Evolutionary conservation across 2,113 vertebrate species (phyloP).

Genomic region (Drymodes brunneopygia): DNA sequence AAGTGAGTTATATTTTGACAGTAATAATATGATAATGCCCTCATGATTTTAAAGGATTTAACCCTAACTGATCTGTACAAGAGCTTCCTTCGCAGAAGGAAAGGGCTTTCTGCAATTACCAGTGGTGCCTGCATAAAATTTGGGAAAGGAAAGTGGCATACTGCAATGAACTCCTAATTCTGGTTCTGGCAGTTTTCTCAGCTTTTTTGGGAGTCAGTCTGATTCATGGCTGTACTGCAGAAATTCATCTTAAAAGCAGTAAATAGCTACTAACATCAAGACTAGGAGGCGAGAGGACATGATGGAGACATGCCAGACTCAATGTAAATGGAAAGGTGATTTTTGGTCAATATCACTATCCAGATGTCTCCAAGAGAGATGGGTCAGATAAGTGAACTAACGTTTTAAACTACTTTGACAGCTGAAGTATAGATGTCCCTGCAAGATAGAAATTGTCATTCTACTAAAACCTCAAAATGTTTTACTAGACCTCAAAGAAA

Average conservation of each 20-base stretch:
- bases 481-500: not conserved
- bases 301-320: not conserved
- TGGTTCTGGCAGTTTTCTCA: not conserved
- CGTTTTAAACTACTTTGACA: not conserved
- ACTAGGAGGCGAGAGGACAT: not conserved
- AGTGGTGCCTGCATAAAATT: not conserved
- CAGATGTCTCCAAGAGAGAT: not conserved
- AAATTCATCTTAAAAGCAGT: not conserved
- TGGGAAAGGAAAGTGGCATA: not conserved
- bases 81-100: not conserved
- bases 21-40: not conserved
- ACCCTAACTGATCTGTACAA: not conserved
- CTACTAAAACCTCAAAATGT: not conserved
- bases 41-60: not conserved
- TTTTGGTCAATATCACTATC: not conserved
- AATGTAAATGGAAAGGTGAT: not conserved
- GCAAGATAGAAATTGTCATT: not conserved
- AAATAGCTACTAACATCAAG: not conserved
- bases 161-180: not conserved
- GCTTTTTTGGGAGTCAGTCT: not conserved
- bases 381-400: not conserved
- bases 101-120: not conserved
- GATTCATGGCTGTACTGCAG: not conserved
- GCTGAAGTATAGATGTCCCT: not conserved
- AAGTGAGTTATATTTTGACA: not conserved